Evolutionary conservation across 2,888 invertebrate species (phyloP).

Genomic region (Pheosia gnoma): DNA sequence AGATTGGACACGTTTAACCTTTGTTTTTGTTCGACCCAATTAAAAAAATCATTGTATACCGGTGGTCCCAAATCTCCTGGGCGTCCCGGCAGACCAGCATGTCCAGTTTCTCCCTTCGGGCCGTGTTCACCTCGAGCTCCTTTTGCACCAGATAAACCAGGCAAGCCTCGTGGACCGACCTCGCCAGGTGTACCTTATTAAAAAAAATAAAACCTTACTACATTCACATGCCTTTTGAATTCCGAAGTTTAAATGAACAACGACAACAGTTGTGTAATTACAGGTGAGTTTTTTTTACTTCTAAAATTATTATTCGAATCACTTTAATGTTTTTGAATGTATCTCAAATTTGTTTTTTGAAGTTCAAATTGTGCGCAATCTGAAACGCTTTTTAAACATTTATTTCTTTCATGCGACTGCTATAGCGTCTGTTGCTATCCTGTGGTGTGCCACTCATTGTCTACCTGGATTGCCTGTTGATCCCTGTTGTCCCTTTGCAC

Average conservation of each 20-base stretch:
- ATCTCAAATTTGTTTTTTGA: too few species aligned
- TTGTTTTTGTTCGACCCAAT: neutral
- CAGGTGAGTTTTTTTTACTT: too few species aligned
- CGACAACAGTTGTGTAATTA: too few species aligned
- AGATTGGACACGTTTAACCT: neutral
- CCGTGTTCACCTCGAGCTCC: conserved; percentile 91
- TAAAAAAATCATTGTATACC: conserved; percentile 67
- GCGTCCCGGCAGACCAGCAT: conserved; percentile 90
- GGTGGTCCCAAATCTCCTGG: conserved; percentile 89
- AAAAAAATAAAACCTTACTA: neutral
- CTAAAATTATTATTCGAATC: too few species aligned
- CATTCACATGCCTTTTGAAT: too few species aligned
- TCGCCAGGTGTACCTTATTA: conserved; percentile 85
- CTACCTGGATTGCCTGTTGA: conserved; percentile 84
- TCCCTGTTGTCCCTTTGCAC: conserved; percentile 90
- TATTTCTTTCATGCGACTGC: too few species aligned
- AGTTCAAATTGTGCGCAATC: too few species aligned
- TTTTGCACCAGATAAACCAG: conserved; percentile 88
- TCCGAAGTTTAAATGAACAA: too few species aligned
- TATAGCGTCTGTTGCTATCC: too few species aligned
- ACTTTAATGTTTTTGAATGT: too few species aligned
- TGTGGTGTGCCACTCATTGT: neutral
- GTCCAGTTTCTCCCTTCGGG: conserved; percentile 88
- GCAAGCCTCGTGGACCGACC: conserved; percentile 84
- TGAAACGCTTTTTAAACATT: too few species aligned